phyloP scores from a whole-genome alignment of 2,113 vertebrate species.

The Orientallactaga bullata region DNA sequence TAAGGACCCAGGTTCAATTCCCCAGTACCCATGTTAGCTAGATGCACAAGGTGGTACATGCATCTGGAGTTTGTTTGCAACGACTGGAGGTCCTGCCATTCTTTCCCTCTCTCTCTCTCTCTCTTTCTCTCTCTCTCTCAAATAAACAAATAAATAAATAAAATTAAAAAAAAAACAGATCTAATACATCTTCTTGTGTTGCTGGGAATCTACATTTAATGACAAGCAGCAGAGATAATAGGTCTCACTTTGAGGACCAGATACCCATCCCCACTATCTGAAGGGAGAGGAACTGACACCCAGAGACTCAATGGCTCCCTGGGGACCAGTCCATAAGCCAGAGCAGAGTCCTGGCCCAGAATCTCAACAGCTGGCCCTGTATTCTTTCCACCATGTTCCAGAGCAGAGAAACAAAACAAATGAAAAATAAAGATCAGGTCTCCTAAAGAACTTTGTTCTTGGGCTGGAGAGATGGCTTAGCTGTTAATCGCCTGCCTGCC shows the following conservation, averaged over 20 bases:
- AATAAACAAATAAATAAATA: background rate
- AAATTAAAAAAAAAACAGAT: background rate
- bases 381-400: constrained; percentile 60
- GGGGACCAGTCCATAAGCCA: background rate
- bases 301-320: background rate
- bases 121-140: background rate
- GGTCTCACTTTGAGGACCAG: background rate
- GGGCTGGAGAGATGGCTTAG: no score
- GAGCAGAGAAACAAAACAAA: background rate
- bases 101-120: background rate
- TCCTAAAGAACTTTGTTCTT: constrained; percentile 56
- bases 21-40: no score
- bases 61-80: no score
- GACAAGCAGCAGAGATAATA: background rate
- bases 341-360: background rate
- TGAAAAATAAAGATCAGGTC: background rate
- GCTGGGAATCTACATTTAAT: background rate
- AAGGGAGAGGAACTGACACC: background rate
- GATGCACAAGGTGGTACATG: no score
- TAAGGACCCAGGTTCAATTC: no score
- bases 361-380: background rate
- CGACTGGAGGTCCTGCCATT: no score
- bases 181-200: fast-evolving
- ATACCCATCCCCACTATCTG: background rate
- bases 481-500: no score